These are phyloP conservation scores for Entomyzon cyanotis DNA, from an alignment of 2,113 vertebrate genomes.

Conservation along the genomic window DNA sequence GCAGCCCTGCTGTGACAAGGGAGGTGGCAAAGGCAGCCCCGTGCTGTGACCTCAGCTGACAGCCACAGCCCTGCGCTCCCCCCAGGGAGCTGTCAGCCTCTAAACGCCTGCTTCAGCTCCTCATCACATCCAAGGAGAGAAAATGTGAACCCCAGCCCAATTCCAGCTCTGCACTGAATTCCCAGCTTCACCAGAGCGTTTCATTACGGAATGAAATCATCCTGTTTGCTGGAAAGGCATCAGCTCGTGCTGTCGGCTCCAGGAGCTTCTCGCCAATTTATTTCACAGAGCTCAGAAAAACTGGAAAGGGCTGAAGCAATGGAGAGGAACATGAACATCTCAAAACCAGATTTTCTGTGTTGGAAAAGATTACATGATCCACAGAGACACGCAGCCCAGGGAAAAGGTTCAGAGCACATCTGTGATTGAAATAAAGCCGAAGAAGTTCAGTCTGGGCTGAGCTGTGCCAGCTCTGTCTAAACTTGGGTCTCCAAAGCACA, in stretches of 20 bases:
- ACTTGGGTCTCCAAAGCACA: neutral
- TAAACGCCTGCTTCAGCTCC: neutral
- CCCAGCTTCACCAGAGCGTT: neutral
- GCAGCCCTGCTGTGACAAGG: neutral
- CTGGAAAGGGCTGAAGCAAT: slow-evolving; percentile 22
- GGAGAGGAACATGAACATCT: neutral
- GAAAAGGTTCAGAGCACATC: slow-evolving; percentile 37
- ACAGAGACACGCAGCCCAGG: neutral
- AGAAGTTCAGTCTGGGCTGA: neutral
- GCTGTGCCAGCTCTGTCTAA: slow-evolving; percentile 8
- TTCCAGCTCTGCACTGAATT: neutral
- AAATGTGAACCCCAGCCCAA: neutral
- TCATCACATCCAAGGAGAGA: neutral
- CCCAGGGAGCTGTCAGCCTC: neutral
- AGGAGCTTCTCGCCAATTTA: slow-evolving; percentile 21
- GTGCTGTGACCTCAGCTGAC: neutral
- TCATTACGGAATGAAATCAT: neutral
- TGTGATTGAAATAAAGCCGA: neutral
- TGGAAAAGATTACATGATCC: slow-evolving; percentile 36
- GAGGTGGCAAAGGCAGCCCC: neutral
- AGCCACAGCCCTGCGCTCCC: neutral
- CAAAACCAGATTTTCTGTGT: slow-evolving; percentile 12
- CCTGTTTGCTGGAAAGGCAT: neutral
- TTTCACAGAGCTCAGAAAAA: neutral
- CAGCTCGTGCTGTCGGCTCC: neutral